Evolutionary conservation across 2,797 vertebrate species (phyloP).

Genomic region (Furcifer pardalis): DNA sequence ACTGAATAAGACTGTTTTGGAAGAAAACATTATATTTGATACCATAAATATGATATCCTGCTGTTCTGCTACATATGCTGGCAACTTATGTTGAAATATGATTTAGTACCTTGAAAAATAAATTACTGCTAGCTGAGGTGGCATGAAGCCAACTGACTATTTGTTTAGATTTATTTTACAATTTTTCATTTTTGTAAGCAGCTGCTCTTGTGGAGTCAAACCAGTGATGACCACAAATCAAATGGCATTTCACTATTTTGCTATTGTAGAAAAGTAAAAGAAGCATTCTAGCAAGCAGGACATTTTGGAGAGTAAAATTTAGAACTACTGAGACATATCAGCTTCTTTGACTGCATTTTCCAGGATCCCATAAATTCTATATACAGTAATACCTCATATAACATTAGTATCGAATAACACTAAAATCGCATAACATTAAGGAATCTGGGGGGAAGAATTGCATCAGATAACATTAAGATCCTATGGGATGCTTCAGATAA

Average conservation of each 20-base stretch:
- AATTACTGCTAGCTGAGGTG: conserved; percentile 23
- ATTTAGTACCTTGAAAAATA: conserved; percentile 3
- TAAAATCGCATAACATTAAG: too few relatives aligned
- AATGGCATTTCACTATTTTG: neutral
- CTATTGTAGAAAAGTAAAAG: conserved; percentile 18
- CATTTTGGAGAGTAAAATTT: neutral
- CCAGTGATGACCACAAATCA: conserved; percentile 3
- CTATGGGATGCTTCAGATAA: too few relatives aligned
- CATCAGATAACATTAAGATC: too few relatives aligned
- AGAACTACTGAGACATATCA: neutral
- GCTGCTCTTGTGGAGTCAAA: neutral
- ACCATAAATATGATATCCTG: conserved; percentile 1
- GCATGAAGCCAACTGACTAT: conserved; percentile 20
- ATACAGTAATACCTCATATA: too few relatives aligned
- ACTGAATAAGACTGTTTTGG: neutral
- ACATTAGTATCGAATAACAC: too few relatives aligned
- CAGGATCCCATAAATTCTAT: conserved; percentile 1
- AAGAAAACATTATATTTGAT: neutral
- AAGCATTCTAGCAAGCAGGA: neutral
- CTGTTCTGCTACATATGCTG: neutral
- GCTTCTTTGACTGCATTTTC: neutral
- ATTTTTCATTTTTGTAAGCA: neutral
- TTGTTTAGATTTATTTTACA: neutral
- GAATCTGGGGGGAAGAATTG: too few relatives aligned
- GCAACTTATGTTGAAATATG: conserved; percentile 1